Evolutionary conservation across 2,797 vertebrate species (phyloP).

Genomic region (Platalea minor): DNA sequence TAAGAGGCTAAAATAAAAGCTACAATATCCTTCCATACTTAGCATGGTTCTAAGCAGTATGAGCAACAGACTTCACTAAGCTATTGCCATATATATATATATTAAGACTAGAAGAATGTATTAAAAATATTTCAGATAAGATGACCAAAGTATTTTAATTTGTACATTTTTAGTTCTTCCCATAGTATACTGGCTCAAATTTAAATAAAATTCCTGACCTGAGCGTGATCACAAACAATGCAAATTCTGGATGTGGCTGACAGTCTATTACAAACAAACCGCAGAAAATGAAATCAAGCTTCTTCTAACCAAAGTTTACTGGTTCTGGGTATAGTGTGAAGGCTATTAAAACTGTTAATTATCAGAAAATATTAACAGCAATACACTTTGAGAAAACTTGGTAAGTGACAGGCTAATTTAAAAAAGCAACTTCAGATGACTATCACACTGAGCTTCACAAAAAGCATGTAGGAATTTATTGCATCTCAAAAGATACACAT

Average conservation of each 20-base stretch:
- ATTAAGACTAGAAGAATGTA: neutral
- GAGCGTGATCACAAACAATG: neutral
- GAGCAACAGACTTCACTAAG: neutral
- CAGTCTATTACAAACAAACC: neutral
- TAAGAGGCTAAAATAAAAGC: neutral
- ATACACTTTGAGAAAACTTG: neutral
- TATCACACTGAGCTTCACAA: neutral
- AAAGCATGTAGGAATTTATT: neutral
- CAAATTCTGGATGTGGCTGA: neutral
- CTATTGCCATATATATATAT: neutral
- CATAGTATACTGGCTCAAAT: neutral
- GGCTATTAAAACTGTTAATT: neutral
- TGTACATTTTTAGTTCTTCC: accelerated
- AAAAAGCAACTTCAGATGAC: neutral
- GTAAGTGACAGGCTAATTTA: neutral
- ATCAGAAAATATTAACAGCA: neutral
- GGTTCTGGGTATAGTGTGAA: neutral
- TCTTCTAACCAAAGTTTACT: neutral
- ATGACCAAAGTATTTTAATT: neutral
- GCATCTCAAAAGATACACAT: accelerated
- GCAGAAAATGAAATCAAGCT: neutral
- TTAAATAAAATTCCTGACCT: neutral
- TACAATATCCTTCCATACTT: neutral
- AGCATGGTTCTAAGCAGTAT: neutral
- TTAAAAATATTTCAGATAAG: neutral